Percentiles rank a stretch among this genome's conserved stretches.
These are phyloP conservation scores for Hyperopisus bebe DNA, from an alignment of 2,113 vertebrate genomes.

Conservation along the genomic window DNA sequence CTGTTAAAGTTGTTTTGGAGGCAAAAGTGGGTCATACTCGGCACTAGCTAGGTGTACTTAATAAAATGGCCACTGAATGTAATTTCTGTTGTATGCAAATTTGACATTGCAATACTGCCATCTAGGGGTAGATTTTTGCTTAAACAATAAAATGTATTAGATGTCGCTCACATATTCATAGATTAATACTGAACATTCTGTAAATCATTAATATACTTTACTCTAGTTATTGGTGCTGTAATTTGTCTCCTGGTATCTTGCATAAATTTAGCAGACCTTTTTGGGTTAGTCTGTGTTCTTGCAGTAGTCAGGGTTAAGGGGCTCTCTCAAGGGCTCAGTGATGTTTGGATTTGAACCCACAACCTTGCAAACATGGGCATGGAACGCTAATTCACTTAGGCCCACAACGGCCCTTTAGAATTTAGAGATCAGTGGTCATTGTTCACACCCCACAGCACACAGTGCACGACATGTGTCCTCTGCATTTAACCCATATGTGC, in stretches of 20 bases:
- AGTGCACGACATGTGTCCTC: too few species aligned
- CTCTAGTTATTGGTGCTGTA: neutral
- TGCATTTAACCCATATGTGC: too few species aligned
- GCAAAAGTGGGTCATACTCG: neutral
- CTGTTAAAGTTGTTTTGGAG: neutral
- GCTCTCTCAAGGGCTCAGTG: neutral
- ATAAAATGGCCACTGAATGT: neutral
- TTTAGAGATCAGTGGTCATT: too few species aligned
- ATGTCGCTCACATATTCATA: neutral
- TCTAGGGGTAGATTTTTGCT: neutral
- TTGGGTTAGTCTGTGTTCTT: neutral
- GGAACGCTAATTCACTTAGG: neutral
- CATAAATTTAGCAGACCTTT: neutral
- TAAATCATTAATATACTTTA: neutral
- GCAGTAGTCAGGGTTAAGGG: neutral
- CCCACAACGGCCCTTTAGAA: too few species aligned
- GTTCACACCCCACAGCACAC: too few species aligned
- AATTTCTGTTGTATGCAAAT: neutral
- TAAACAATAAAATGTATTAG: neutral
- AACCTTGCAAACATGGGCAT: neutral
- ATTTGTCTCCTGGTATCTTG: neutral
- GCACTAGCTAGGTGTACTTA: neutral
- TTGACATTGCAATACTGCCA: neutral
- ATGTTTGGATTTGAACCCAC: neutral
- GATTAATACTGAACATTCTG: neutral